Evolutionary conservation across 2,113 vertebrate species (phyloP), one percentile per base, ranked within the genome.

Genomic region (Hyla sarda): DNA sequence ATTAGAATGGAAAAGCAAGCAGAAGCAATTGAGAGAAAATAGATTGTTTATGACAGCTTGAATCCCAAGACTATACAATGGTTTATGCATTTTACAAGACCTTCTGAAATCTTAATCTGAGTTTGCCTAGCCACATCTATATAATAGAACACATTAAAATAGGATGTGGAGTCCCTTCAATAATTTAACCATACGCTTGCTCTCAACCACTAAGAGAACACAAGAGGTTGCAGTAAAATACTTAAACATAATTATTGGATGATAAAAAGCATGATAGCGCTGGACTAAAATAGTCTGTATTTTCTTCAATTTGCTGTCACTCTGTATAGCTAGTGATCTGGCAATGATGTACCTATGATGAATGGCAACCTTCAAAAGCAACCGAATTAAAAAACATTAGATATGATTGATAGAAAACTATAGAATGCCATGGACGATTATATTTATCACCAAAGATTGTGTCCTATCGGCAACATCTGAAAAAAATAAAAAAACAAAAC

Each of bases 41-140:
- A 25, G 79, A 85, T 85, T 85, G 84, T 78, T 60, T 85, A 52
- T 85, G 84, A 85, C 84, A 85, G 75, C 62, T 41, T 50, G 48
- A 71, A 79, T 86, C 84, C 84, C 76, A 73, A 52, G 76, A 80
- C 84, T 86, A 86, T 73, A 72, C 34, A 79, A 86, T 47, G 65
- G 67, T 71, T 71, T 85, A 86, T 86, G 41, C 65, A 80, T 80
- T 86, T 86, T 80, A 80, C 75, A 81, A 73, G 84, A 60, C 84
- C 37, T 71, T 85, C n/a, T 86, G 65, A 80, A 86, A 86, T 72
- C 60, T 86, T 81, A 80, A 72, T 58, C 65, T 81, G 50, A 25
- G 67, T 81, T 80, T 32, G 34, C 78, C 77, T 52, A 30, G 62
- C 32, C 76, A 28, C 62, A 30, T 72, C 48, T 81, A 30, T 60